phyloP scores from a whole-genome alignment of 2,113 vertebrate species.

The Echinops telfairi region DNA sequence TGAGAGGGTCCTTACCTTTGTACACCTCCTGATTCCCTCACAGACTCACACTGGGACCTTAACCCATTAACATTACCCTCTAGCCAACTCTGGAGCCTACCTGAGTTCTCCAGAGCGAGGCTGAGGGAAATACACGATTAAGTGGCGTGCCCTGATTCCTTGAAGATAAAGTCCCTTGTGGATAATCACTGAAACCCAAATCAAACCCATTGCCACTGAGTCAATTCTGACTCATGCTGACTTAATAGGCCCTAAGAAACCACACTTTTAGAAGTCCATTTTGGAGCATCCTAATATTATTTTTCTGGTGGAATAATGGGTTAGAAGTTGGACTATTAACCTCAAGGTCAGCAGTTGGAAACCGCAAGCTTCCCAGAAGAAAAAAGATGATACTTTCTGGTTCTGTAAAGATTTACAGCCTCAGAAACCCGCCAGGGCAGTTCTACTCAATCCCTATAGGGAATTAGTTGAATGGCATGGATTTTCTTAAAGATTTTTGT shows the following conservation, averaged over 20 bases:
- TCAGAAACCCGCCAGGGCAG: no score
- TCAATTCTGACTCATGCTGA: not conserved
- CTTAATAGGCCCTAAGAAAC: not conserved
- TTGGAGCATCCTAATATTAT: no score
- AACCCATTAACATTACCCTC: not conserved
- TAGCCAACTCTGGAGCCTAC: not conserved
- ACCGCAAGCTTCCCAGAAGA: no score
- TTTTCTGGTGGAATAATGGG: no score
- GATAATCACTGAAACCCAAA: not conserved
- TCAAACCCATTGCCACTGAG: not conserved
- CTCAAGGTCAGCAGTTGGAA: no score
- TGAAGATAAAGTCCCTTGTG: not conserved
- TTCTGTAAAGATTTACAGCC: no score
- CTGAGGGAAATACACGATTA: not conserved
- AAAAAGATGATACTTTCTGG: no score
- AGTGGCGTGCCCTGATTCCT: not conserved
- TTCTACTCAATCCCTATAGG: no score
- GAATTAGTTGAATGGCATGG: no score
- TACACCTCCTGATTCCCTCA: not conserved
- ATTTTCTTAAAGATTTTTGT: not conserved
- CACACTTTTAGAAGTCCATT: not conserved
- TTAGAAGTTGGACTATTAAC: no score
- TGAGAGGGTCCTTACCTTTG: no score
- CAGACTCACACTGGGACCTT: not conserved
- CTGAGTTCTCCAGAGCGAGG: not conserved